A percentile compares a stretch with the other conserved stretches of the same genome.
Evolutionary conservation across 2,113 vertebrate genomes (phyloP).

Genomic region (Neotoma lepida): DNA sequence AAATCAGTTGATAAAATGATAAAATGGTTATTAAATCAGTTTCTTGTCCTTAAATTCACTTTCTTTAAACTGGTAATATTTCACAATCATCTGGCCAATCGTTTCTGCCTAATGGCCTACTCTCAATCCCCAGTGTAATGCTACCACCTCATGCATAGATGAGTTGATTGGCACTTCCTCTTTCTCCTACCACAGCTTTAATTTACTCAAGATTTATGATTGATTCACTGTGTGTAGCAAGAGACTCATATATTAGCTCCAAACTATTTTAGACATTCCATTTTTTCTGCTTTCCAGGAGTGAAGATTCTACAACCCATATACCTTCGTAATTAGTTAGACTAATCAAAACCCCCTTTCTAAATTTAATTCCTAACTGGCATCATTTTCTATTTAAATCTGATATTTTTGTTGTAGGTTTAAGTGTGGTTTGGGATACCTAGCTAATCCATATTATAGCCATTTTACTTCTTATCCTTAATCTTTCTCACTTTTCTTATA

Average conservation of each 20-base stretch:
- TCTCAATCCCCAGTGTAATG: conserved; percentile 5
- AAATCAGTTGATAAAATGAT: conserved; percentile 38
- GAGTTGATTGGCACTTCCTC: conserved; percentile 49
- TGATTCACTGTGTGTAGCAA: background rate
- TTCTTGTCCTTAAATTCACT: conserved; percentile 45
- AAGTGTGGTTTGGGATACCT: background rate
- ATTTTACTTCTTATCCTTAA: background rate
- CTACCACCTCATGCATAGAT: background rate
- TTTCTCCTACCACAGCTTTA: conserved; percentile 42
- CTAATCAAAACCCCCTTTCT: conserved; percentile 13
- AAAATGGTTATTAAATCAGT: background rate
- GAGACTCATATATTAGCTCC: conserved; percentile 1
- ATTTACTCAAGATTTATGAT: conserved; percentile 45
- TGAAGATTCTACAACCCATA: conserved; percentile 23
- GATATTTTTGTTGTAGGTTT: background rate
- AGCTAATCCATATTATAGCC: background rate
- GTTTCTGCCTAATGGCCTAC: background rate
- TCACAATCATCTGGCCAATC: conserved; percentile 13
- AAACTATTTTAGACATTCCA: conserved; percentile 28
- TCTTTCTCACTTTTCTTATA: background rate
- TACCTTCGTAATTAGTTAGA: conserved; percentile 44
- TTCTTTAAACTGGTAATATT: conserved; percentile 17
- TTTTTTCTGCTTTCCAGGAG: conserved; percentile 48
- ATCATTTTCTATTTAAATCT: conserved; percentile 36
- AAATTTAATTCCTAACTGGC: conserved; percentile 21